Percentiles rank a stretch among this genome's conserved stretches.
Evolutionary conservation across 2,113 vertebrate genomes (phyloP).

Genomic region (Oceanites oceanicus): DNA sequence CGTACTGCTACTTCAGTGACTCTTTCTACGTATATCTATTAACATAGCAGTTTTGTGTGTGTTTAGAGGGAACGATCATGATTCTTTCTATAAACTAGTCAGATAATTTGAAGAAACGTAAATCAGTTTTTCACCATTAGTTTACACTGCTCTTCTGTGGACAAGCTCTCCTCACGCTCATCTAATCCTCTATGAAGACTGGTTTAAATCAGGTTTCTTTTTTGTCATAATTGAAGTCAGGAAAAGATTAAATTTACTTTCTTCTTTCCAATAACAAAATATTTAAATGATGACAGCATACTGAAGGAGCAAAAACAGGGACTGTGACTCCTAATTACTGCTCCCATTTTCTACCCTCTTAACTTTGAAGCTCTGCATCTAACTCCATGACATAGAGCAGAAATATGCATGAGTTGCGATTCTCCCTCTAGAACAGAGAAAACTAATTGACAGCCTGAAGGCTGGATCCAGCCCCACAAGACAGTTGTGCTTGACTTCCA

Average conservation of each 20-base stretch:
- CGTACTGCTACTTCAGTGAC: background rate
- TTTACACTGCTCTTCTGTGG: background rate
- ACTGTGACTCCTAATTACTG: constrained; percentile 10
- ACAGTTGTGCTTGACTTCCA: background rate
- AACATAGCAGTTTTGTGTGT: background rate
- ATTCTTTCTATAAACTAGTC: background rate
- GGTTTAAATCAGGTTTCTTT: constrained; percentile 16
- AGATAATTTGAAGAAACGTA: background rate
- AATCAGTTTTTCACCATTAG: background rate
- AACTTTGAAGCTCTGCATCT: constrained; percentile 29
- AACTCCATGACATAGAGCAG: background rate
- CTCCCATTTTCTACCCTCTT: background rate
- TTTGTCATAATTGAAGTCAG: constrained; percentile 3
- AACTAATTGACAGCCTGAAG: constrained; percentile 36
- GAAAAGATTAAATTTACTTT: constrained; percentile 14
- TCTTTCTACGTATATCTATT: background rate
- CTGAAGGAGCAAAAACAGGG: constrained; percentile 5
- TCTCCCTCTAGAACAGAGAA: background rate
- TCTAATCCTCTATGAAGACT: background rate
- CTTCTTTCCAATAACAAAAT: constrained; percentile 25
- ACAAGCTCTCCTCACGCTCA: rapidly evolving
- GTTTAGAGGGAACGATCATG: background rate
- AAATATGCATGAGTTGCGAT: background rate
- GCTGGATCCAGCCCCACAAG: background rate
- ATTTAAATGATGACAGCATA: constrained; percentile 27